A percentile compares a stretch with the other conserved stretches of the same genome.
Evolutionary conservation across 2,888 invertebrate genomes (phyloP).

Genomic region (Monochamus alternatus): DNA sequence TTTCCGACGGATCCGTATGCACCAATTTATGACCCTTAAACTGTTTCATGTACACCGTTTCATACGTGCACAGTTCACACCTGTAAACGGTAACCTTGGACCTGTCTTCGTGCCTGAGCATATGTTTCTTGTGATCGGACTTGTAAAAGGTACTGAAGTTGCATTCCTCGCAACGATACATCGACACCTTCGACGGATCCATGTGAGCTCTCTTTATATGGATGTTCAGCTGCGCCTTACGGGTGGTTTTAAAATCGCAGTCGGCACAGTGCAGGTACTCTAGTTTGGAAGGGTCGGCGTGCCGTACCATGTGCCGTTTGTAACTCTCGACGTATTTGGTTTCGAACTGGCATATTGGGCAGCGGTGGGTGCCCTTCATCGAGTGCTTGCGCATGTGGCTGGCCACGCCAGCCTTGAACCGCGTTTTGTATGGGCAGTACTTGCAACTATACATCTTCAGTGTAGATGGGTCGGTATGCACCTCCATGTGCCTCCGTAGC

Average conservation of each 20-base stretch:
- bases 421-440: neutral
- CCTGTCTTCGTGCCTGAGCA: constrained; percentile 15
- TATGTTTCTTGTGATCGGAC: neutral
- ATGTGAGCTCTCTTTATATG: neutral
- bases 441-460: neutral
- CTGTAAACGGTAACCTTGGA: constrained; percentile 6
- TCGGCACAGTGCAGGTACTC: no score
- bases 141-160: neutral
- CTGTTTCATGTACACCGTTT: neutral
- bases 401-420: neutral
- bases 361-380: no score
- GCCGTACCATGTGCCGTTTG: no score
- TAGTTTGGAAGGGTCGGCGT: no score
- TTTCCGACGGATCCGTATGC: constrained; percentile 15
- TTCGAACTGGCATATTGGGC: no score
- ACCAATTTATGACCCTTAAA: constrained; percentile 10
- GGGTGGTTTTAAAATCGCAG: no score
- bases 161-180: neutral
- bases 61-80: constrained; percentile 13
- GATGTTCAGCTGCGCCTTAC: no score
- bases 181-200: neutral
- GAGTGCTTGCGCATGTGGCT: constrained; percentile 8
- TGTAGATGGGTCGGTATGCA: neutral
- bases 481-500: no score
- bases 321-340: no score